Base-by-base conservation (phyloP, 2,888 invertebrate genomes). In the Diarsia brunnea region DNA sequence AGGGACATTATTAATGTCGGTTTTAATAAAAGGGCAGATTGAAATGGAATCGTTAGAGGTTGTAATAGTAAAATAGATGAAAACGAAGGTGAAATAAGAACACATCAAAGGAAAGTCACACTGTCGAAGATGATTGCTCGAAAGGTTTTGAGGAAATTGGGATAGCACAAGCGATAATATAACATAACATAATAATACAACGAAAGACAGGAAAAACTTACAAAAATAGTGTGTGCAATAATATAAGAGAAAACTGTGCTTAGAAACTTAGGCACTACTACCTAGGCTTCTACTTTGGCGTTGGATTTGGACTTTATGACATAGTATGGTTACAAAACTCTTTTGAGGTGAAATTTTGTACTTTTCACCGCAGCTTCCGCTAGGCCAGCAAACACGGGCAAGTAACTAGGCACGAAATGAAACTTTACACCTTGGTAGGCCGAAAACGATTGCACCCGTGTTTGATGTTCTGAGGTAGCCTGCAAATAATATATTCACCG, bases 1-100 rank as follows among this genome's bases (percentile, higher is more conserved):
- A 84, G 72, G 69, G 75, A 83, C 72, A 79, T 60, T 60, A 75
- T 65, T 64, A 49, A 77, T 64, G 75, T 71, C 31, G 27, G 58
- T 63, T 64, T 58, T 69, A 58, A 45, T 69, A 71, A 65, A 43
- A 53, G 21, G 4, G 14, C 2, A 43, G 45, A 67, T 75, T 31
- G 21, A 63, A 21, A 67, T n/a, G 21, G 27, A 24, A 45, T 60
- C 45, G 16, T 61, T 61, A 60, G 31, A 55, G 31, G 0, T 12
- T 31, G 1, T 24, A 38, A 21, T 14, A 16, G 27, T 73, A 24
- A 55, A 43, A 55, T 11, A 55, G 0, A 51, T 5, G 24, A 45
- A 19, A 21, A 51, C 0, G 8, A 7, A 47, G 5, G 43, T 53
- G 1, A 69, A 69, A 1, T 38, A 45, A 19, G 5, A 14, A 16